These are phyloP conservation scores for Liolophura sinensis DNA, from an alignment of 1,140 invertebrate species.

Conservation along the genomic window DNA sequence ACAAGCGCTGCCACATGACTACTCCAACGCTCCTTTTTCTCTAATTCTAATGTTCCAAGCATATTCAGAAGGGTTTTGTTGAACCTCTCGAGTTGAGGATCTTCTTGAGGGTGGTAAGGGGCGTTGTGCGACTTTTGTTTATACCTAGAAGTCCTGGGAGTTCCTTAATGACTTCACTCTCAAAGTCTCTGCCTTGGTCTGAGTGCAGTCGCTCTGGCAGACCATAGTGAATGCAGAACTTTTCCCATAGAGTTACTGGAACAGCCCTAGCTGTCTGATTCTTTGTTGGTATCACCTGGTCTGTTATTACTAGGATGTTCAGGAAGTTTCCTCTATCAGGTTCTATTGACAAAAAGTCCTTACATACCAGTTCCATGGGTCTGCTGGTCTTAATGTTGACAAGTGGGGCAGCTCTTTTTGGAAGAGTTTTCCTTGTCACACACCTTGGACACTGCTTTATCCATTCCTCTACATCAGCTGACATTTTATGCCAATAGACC, in stretches of 20 bases:
- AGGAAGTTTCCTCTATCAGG: conserved; percentile 6
- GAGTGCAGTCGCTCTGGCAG: conserved; percentile 15
- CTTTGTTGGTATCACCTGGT: conserved; percentile 20
- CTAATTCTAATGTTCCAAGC: conserved; percentile 11
- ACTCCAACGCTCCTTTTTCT: conserved; percentile 16
- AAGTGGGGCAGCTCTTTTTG: neutral
- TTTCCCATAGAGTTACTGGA: conserved; percentile 8
- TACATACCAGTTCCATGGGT: conserved; percentile 14
- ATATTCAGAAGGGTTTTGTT: conserved; percentile 19
- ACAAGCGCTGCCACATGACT: conserved; percentile 11
- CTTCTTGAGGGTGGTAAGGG: too few relatives aligned
- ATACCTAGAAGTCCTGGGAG: neutral
- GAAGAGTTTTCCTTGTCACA: conserved; percentile 7
- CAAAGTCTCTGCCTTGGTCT: conserved; percentile 21
- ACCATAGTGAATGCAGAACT: conserved; percentile 22
- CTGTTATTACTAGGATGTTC: conserved; percentile 22
- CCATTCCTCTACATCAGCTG: conserved; percentile 1
- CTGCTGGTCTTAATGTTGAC: conserved; percentile 1
- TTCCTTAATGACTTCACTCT: conserved; percentile 13
- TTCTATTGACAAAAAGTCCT: conserved; percentile 21
- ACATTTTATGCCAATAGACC: neutral
- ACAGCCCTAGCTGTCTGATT: conserved; percentile 18
- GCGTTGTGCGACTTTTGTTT: too few relatives aligned
- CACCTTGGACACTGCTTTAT: conserved; percentile 2
- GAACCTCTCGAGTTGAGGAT: conserved; percentile 16